Conservation (phyloP, 1,140 invertebrate species). For the Neodiprion fabricii region DNA sequence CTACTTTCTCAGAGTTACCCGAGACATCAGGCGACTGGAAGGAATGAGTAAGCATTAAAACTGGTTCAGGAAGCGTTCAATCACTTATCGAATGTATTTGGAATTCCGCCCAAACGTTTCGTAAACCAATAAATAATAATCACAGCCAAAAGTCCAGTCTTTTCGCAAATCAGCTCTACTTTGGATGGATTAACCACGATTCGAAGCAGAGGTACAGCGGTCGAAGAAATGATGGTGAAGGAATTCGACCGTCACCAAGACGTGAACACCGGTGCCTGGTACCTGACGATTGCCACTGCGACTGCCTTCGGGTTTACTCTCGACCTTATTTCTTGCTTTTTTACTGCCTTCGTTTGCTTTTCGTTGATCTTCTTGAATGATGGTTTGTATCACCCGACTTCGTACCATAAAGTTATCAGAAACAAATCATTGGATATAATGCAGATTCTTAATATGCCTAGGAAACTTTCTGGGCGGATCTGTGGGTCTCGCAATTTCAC, state of each 20-base stretch:
- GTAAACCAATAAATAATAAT: slow-evolving; percentile 26
- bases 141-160: slow-evolving; percentile 75
- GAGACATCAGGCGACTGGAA: slow-evolving; percentile 79
- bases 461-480: slow-evolving; percentile 31
- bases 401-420: too few species aligned
- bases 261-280: slow-evolving; percentile 68
- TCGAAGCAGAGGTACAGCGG: slow-evolving; percentile 72
- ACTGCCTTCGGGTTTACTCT: slow-evolving; percentile 61
- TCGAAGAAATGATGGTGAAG: slow-evolving; percentile 69
- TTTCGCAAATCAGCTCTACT: slow-evolving; percentile 79
- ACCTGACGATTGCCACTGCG: slow-evolving; percentile 65
- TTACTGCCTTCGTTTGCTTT: slow-evolving; percentile 44
- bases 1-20: slow-evolving; percentile 77
- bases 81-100: too few species aligned
- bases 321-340: slow-evolving; percentile 42
- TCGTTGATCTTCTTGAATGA: slow-evolving; percentile 54
- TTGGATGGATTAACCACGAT: slow-evolving; percentile 83
- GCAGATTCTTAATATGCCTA: slow-evolving; percentile 18
- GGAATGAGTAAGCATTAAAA: slow-evolving; percentile 68
- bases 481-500: too few species aligned
- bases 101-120: too few species aligned
- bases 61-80: too few species aligned
- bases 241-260: slow-evolving; percentile 77
- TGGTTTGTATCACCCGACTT: slow-evolving; percentile 34
- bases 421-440: too few species aligned